A percentile compares a stretch with the other conserved stretches of the same genome.
Evolutionary conservation across 2,797 vertebrate genomes (phyloP).

Genomic region (Lagorchestes hirsutus): DNA sequence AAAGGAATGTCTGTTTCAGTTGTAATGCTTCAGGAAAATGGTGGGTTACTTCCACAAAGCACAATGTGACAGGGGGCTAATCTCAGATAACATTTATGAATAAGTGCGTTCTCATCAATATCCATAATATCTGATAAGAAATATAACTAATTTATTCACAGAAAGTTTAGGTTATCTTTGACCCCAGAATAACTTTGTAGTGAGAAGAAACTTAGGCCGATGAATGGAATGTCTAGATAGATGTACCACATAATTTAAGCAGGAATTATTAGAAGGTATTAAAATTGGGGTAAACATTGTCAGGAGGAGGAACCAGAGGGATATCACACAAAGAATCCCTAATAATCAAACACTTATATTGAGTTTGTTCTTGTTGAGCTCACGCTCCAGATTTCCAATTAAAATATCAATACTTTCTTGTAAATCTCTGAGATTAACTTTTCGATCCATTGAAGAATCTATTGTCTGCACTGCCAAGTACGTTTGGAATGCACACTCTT

Average conservation of each 20-base stretch:
- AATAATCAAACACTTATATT: conserved; percentile 86
- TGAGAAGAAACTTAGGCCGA: conserved; percentile 86
- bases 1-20: conserved; percentile 76
- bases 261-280: conserved; percentile 56
- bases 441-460: conserved; percentile 89
- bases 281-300: conserved; percentile 41
- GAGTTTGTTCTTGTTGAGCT: conserved; percentile 98
- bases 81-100: conserved; percentile 79
- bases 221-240: conserved; percentile 77
- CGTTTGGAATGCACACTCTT: conserved; percentile 90
- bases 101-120: conserved; percentile 89
- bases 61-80: conserved; percentile 69
- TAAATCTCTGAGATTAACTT: conserved; percentile 95
- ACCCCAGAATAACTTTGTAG: conserved; percentile 89
- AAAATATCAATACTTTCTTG: conserved; percentile 98
- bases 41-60: conserved; percentile 67
- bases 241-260: conserved; percentile 53
- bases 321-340: neutral
- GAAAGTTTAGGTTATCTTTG: conserved; percentile 88
- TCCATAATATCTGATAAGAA: conserved; percentile 78
- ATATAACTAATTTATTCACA: conserved; percentile 77
- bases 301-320: neutral
- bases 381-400: conserved; percentile 97
- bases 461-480: conserved; percentile 94
- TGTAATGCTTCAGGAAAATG: conserved; percentile 67